These are phyloP conservation scores for Diaphora mendica DNA, from an alignment of 2,888 invertebrate genomes.

Conservation along the genomic window DNA sequence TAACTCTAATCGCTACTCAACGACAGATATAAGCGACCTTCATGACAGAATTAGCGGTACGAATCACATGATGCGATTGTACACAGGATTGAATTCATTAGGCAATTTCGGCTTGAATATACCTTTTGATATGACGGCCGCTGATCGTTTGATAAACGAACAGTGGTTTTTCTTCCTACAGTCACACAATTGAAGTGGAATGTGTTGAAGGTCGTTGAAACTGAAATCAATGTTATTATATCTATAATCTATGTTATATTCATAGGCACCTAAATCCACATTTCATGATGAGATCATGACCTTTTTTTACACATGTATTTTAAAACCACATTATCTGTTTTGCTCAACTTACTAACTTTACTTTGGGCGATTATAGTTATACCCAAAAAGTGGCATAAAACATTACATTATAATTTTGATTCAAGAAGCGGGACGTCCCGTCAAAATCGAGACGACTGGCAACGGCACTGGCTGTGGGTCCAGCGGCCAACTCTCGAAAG, in stretches of 20 bases:
- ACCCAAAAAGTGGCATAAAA: no score
- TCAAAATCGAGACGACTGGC: no score
- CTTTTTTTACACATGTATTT: not conserved
- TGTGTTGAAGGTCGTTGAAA: not conserved
- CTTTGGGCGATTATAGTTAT: no score
- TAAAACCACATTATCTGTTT: not conserved
- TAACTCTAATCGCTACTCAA: not conserved
- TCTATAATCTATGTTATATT: no score
- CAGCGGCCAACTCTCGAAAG: no score
- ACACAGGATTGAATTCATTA: slow-evolving; percentile 4
- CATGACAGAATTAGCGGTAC: not conserved
- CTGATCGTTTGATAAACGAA: not conserved
- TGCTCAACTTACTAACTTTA: no score
- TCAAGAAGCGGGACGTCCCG: no score
- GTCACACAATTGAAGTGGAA: not conserved
- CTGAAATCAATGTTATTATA: not conserved
- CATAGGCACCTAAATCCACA: not conserved
- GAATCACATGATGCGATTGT: slow-evolving; percentile 1
- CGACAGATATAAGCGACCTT: not conserved
- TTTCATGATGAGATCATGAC: not conserved
- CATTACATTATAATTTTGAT: no score
- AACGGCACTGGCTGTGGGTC: no score
- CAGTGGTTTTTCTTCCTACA: not conserved
- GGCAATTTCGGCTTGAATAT: slow-evolving; percentile 7
- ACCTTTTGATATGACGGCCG: not conserved